A percentile compares a stretch with the other conserved stretches of the same genome.
Evolutionary conservation across 2,888 invertebrate genomes (phyloP).

Genomic region (Dasypolia templi): DNA sequence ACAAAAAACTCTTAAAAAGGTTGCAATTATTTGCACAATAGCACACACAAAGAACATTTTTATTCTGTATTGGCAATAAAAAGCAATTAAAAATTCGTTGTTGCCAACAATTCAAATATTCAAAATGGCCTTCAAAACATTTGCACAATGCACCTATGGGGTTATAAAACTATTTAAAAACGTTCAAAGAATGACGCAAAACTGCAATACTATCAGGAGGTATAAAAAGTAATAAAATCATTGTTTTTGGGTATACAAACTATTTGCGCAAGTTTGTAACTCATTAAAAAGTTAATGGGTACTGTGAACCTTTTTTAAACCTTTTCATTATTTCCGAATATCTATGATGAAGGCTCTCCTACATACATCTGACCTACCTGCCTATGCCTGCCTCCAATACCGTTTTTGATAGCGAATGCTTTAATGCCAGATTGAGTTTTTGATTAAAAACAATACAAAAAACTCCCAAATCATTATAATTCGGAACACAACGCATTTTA

Average conservation of each 20-base stretch:
- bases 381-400: background rate
- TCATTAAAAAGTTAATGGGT: slow-evolving; percentile 33
- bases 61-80: slow-evolving; percentile 65
- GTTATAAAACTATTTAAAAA: slow-evolving; percentile 72
- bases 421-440: background rate
- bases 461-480: slow-evolving; percentile 27
- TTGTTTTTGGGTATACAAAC: slow-evolving; percentile 33
- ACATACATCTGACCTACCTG: too few species aligned
- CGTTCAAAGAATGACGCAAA: slow-evolving; percentile 60
- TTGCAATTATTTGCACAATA: slow-evolving; percentile 77
- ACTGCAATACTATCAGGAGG: slow-evolving; percentile 35
- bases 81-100: slow-evolving; percentile 65
- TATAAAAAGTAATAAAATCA: slow-evolving; percentile 36
- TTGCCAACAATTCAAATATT: slow-evolving; percentile 58
- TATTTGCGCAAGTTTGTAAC: slow-evolving; percentile 48
- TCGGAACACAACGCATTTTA: slow-evolving; percentile 33
- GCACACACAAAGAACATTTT: slow-evolving; percentile 59
- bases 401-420: background rate
- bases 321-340: slow-evolving; percentile 5
- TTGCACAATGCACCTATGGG: slow-evolving; percentile 71
- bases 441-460: background rate
- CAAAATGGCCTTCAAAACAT: slow-evolving; percentile 66
- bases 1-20: slow-evolving; percentile 71
- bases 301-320: slow-evolving; percentile 24
- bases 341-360: background rate